A percentile compares a stretch with the other conserved stretches of the same genome.
These are phyloP conservation scores for Pocillopora verrucosa DNA, from an alignment of 64 coral and sea anemone genomes.

Conservation along the genomic window DNA sequence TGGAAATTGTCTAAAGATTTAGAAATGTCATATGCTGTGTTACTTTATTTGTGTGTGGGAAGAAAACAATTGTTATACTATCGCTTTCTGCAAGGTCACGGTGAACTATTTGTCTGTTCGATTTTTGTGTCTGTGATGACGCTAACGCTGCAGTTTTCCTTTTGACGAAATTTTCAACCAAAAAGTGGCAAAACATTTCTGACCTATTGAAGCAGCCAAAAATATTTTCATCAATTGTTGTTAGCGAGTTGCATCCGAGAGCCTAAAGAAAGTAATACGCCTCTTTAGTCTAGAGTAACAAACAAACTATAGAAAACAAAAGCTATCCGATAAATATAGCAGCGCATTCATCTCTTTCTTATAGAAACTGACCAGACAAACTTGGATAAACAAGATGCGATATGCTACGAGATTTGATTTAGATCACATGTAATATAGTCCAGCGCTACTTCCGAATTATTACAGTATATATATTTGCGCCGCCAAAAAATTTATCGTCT, in stretches of 20 bases:
- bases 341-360: no score
- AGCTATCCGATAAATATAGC: not conserved
- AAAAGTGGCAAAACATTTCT: not conserved
- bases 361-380: not conserved
- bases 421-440: not conserved
- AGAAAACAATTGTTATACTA: slow-evolving; percentile 27
- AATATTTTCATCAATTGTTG: not conserved
- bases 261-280: not conserved
- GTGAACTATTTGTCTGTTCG: not conserved
- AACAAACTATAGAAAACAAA: slow-evolving; percentile 36
- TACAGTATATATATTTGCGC: not conserved
- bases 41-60: not conserved
- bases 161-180: not conserved
- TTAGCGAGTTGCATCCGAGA: not conserved
- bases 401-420: not conserved
- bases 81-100: slow-evolving; percentile 22
- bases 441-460: not conserved
- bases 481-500: not conserved
- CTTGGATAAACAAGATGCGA: slow-evolving; percentile 33
- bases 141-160: not conserved
- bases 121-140: no score
- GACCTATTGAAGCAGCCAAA: not conserved
- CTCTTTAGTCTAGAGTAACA: not conserved
- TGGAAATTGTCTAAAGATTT: slow-evolving; percentile 31
- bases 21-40: not conserved